phyloP scores from a whole-genome alignment of 2,113 vertebrate species.

The Junco hyemalis region DNA sequence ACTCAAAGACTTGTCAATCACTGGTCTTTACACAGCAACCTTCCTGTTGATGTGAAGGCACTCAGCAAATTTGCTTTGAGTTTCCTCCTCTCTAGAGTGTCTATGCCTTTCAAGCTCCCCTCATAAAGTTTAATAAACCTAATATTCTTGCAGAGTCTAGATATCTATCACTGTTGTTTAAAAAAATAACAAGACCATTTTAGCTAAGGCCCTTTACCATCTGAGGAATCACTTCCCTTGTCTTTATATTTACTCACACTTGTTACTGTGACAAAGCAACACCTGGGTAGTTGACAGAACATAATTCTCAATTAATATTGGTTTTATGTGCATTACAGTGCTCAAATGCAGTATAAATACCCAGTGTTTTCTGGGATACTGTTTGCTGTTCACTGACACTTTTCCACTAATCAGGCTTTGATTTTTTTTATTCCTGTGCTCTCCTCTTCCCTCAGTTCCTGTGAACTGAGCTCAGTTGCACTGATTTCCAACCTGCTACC shows the following conservation, averaged over 20 bases:
- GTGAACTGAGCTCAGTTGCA: neutral
- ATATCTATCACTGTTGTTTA: neutral
- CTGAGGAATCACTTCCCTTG: neutral
- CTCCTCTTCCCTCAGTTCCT: neutral
- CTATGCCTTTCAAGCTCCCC: neutral
- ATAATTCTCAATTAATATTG: neutral
- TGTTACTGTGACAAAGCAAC: neutral
- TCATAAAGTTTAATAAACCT: neutral
- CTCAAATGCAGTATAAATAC: neutral
- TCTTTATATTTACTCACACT: neutral
- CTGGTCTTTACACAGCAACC: fast-evolving
- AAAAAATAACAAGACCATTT: neutral
- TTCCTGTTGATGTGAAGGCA: neutral
- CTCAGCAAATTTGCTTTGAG: neutral
- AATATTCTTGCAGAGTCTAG: neutral
- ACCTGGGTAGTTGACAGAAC: neutral
- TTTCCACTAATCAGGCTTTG: neutral
- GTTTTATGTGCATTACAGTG: neutral
- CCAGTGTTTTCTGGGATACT: neutral
- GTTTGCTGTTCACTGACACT: neutral
- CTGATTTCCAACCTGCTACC: neutral
- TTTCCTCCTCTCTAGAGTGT: neutral
- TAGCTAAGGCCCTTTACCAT: neutral
- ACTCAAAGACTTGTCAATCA: neutral
- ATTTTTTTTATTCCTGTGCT: neutral